phyloP scores from a whole-genome alignment of 2,113 vertebrate species.

The Struthidea cinerea region DNA sequence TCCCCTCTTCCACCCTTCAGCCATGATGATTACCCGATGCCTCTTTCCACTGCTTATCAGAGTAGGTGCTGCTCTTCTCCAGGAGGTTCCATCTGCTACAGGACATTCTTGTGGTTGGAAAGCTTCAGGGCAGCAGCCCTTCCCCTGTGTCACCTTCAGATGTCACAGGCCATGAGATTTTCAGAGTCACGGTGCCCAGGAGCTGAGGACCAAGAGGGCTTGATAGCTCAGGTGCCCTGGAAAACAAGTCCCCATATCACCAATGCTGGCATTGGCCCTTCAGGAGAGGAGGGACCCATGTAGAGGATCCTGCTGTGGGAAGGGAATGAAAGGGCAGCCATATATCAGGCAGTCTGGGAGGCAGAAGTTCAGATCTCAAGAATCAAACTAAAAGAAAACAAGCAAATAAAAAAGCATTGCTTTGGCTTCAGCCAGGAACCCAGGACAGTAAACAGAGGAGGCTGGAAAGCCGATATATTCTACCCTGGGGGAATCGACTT shows the following conservation, averaged over 20 bases:
- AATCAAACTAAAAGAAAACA: constrained; percentile 7
- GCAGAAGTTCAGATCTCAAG: background rate
- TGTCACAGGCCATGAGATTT: background rate
- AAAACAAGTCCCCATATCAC: rapidly evolving
- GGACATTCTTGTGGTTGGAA: background rate
- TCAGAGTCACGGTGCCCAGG: background rate
- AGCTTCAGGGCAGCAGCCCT: background rate
- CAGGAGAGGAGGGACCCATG: background rate
- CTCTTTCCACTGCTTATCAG: background rate
- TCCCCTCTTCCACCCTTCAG: background rate
- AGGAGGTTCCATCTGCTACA: background rate
- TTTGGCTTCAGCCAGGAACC: background rate
- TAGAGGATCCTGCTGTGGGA: rapidly evolving
- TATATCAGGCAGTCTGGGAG: background rate
- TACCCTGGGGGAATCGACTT: background rate
- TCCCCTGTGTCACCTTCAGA: background rate
- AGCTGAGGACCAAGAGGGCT: background rate
- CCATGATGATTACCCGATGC: background rate
- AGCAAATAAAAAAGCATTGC: background rate
- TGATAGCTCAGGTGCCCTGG: background rate
- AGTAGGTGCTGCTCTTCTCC: background rate
- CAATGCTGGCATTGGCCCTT: background rate
- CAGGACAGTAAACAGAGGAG: background rate
- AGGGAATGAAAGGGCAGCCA: background rate
- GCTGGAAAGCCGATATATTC: background rate